Base-by-base conservation (phyloP, 2,797 vertebrate species). In the Sebastes steindachneri region DNA sequence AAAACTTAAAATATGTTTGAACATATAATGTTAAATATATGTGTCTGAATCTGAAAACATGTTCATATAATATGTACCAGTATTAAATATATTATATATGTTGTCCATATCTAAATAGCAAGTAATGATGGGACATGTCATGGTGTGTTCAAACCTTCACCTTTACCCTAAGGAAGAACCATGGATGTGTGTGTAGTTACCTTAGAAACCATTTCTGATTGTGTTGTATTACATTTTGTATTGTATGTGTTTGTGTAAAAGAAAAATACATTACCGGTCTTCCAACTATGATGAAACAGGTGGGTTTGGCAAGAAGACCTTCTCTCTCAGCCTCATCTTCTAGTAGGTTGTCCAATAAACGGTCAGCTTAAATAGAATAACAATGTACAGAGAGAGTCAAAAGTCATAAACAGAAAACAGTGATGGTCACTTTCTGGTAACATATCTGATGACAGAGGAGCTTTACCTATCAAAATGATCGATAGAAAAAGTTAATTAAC, bases 241-340 rank as follows among this genome's bases (percentile, higher is more conserved):
- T 29, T 53, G 45, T 64, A 25, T 37, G 21, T 63, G 23, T 64
- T n/a, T 51, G 29, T 26, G 12, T 26, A 25, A 25, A 3, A 35
- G 1, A 25, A 1, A 28, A n/a, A 53, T 1, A 55, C 92, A 95
- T 96, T 96, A 99, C 99, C 83, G 98, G 98, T 92, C 96, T 98
- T 84, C 99, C 99, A 80, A 98, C 87, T 71, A 99, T 78, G 72
- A 97, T 79, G 48, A 99, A 97, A 87, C 98, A 99, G 45, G 94
- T 86, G 23, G 99, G 98, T 91, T 97, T 99, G 28, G 96, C 94
- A 12, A 93, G 89, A 60, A 99, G 95, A 87, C 90, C 90, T 3
- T 89, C 77, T 87, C 60, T 96, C 75, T 98, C 97, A 76, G 94
- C 92, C 92, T 98, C 97, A 91, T 98, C 96, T 92, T 99, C 97